Evolutionary conservation across 1,140 invertebrate species (phyloP).

Genomic region (Diorhabda elongata): DNA sequence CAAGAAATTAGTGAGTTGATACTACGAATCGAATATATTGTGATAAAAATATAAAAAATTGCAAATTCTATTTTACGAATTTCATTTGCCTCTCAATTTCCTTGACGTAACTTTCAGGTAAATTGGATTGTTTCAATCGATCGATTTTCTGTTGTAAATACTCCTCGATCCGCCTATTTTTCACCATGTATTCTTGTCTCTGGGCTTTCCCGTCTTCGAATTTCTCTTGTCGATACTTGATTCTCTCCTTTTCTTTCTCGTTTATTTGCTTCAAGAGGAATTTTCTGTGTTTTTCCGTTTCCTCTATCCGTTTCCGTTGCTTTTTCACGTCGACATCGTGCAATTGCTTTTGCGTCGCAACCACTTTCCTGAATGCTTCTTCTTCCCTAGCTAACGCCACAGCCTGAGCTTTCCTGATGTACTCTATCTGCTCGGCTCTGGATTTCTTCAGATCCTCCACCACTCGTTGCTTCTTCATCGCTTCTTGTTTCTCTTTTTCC

Average conservation of each 20-base stretch:
- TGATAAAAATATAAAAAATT: no score
- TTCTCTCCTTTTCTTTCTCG: slow-evolving; percentile 61
- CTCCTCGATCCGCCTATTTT: slow-evolving; percentile 53
- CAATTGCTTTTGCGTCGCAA: slow-evolving; percentile 37
- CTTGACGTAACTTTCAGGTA: slow-evolving; percentile 32
- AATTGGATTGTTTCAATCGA: slow-evolving; percentile 49
- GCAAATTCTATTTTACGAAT: background rate
- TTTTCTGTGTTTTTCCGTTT: slow-evolving; percentile 49
- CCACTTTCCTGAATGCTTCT: slow-evolving; percentile 54
- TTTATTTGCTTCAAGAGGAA: slow-evolving; percentile 61
- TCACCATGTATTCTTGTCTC: slow-evolving; percentile 54
- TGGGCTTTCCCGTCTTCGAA: slow-evolving; percentile 62
- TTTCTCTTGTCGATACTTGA: slow-evolving; percentile 55
- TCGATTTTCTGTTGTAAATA: slow-evolving; percentile 58
- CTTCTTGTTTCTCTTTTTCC: slow-evolving; percentile 43
- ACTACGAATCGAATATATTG: no score
- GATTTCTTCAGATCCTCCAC: slow-evolving; percentile 42
- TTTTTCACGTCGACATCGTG: slow-evolving; percentile 51
- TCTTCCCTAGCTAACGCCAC: slow-evolving; percentile 58
- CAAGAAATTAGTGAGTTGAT: no score
- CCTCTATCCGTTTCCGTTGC: slow-evolving; percentile 48
- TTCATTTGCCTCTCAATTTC: slow-evolving; percentile 34
- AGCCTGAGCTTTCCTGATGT: slow-evolving; percentile 53
- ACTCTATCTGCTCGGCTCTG: slow-evolving; percentile 51
- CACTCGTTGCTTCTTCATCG: slow-evolving; percentile 35